Evolutionary conservation across 1,140 invertebrate species (phyloP), one percentile per base, ranked within the genome.

Genomic region (Sarcophaga peregrina): DNA sequence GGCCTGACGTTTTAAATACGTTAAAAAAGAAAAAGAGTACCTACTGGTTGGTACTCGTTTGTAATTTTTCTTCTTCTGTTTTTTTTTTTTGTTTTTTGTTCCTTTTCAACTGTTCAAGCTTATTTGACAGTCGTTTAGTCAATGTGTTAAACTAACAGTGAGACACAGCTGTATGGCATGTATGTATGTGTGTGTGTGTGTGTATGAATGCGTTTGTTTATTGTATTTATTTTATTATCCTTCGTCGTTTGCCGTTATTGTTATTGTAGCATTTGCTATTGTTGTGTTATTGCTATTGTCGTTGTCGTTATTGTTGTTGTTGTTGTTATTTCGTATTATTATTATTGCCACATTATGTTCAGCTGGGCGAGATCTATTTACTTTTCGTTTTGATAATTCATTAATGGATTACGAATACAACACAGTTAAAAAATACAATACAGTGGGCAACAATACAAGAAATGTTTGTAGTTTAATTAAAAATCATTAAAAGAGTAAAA

Each of bases 301-400:
- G 20, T 68, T n/a, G 11, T 68, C 15, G 20, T 68, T 68, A 11
- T 68, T 68, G 9, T 10, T 68, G 10, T 17, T 68, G 9, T 68
- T 68, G 58, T 68, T 10, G 15, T 68, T 68, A 17, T 68, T n/a
- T n/a, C 45, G 17, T 75, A 8, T 6, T 46, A 37, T 54, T 58
- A 62, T 81, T 58, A 58, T 58, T 62, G 52, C 52, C 72, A 81
- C 78, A 68, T 81, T 81, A 81, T 73, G 48, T 83, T 52, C 72
- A 81, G 45, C 48, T 82, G 76, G 83, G 78, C 82, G 83, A 80
- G 83, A 82, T 82, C 76, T 81, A 82, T 83, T 84, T 83, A 81
- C 68, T 82, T 82, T 82, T 80, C 76, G 76, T 82, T 84, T 78
- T 82, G 68, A 84, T 81, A 84, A 84, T 84, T 84, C 82, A 84